Evolutionary conservation across 2,888 invertebrate genomes (phyloP), one percentile per base, ranked within the genome.

Genomic region (Lasioglossum vierecki): DNA sequence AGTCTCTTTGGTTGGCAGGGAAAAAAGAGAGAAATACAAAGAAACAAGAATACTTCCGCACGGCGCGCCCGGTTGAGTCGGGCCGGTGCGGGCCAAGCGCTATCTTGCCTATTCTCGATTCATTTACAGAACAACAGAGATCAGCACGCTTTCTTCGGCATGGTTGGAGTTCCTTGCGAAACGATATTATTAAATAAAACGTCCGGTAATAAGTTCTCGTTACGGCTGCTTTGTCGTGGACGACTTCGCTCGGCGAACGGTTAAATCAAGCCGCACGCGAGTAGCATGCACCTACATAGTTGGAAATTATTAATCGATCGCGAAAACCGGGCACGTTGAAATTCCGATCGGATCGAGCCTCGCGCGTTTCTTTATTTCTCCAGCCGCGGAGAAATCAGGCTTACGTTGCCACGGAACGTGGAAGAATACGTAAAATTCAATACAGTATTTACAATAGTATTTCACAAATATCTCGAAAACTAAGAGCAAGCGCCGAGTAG

Each of bases 251-350:
- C 15, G 15, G 15, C 15, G 35, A 15, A 4, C 57, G 30, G 44
- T 84, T 74, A 49, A 77, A 60, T 44, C 26, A 41, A 4, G 4
- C 41, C 41, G 22, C 6, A 22, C 63, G n/a, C 41, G 18, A 44
- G 9, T 4, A 15, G 66, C 76, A 15, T 18, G 9, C 49, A 15
- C 30, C 46, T 35, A 35, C 3, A 35, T 35, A 35, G 15, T 4
- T 35, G 68, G 30, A 74, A 70, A 35, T 30, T 3, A n/a, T 77
- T 66, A 57, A 82, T 83, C 53, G 44, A 75, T 30, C n/a, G 75
- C 8, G 39, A 5, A 66, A 83, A 79, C 53, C 39, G 46, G 46
- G 30, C 35, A 44, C 73, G 53, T 4, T 26, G 35, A 72, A 79
- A 84, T 76, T 30, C 75, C 66, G 22, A 49, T 75, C 78, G 18